Base-by-base conservation (phyloP, 2,797 vertebrate genomes). In the Thunnus albacares region DNA sequence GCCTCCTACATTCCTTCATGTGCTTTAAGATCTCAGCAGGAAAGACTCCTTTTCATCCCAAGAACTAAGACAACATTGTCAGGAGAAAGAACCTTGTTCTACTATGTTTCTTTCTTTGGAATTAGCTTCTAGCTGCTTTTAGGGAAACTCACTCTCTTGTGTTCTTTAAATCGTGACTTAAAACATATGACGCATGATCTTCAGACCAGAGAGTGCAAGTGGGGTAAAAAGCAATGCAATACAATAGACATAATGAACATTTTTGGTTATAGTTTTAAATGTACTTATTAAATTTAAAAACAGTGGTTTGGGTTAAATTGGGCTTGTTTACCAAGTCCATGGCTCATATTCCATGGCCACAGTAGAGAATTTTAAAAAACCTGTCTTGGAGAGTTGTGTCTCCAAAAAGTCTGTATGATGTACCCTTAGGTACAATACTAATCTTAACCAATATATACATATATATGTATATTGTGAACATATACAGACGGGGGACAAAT, bases 21-120 rank as follows among this genome's bases (percentile, higher is more conserved):
- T 45, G 45, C 17, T 69, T 28, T 57, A 33, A 78, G 58, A 71
- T 67, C n/a, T 35, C 59, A 61, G 41, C 61, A 66, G 61, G 45
- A 20, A 45, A 60, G 22, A 18, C 14, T 41, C n/a, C 45, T 64
- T 1, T 3, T 69, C 75, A 77, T 41, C 24, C 13, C 6, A 22
- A 70, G 35, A 82, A 35, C 53, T 26, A 33, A 56, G 38, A 63
- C 14, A 71, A 55, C 22, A 64, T 41, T 15, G 10, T 17, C 12
- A 43, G 52, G 49, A 57, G 69, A 56, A 3, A 43, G 11, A 59
- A 7, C 45, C 20, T 5, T 13, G 17, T 57, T 61, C 13, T 38
- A 17, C 26, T 20, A 17, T 35, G 43, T 17, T 6, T 26, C 24
- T 71, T 24, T 17, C 58, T 49, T 24, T 17, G 20, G 14, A 53